Evolutionary conservation across 2,888 invertebrate genomes (phyloP).

Genomic region (Cartodere bifasciata): DNA sequence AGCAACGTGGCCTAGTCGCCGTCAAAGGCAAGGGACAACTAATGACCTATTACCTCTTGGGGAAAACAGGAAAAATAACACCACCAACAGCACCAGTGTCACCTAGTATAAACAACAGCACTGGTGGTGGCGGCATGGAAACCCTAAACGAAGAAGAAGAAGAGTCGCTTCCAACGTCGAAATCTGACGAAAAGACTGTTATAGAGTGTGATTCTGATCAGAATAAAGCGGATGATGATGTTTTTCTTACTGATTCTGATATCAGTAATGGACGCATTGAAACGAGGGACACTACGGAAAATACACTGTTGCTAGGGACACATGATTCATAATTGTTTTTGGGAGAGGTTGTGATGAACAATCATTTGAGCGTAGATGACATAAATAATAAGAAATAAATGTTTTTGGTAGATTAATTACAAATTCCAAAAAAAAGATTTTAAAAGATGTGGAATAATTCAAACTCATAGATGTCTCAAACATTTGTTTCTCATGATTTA

Average conservation of each 20-base stretch:
- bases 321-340: slow-evolving; percentile 20
- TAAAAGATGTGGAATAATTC: too few relatives aligned
- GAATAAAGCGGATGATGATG: slow-evolving; percentile 27
- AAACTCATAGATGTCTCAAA: too few relatives aligned
- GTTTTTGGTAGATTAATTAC: too few relatives aligned
- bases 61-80: slow-evolving; percentile 36
- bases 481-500: too few relatives aligned
- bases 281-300: slow-evolving; percentile 28
- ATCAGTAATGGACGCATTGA: slow-evolving; percentile 25
- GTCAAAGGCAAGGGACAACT: slow-evolving; percentile 96
- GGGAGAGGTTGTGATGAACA: too few relatives aligned
- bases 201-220: slow-evolving; percentile 28
- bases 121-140: slow-evolving; percentile 28
- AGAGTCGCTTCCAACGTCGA: slow-evolving; percentile 30
- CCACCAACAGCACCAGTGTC: slow-evolving; percentile 31
- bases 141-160: slow-evolving; percentile 35
- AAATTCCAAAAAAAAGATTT: too few relatives aligned
- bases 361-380: not conserved
- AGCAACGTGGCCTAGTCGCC: slow-evolving; percentile 85
- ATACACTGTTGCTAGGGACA: slow-evolving; percentile 27
- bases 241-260: slow-evolving; percentile 25
- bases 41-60: slow-evolving; percentile 83
- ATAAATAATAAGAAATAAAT: slow-evolving; percentile 1
- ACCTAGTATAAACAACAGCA: slow-evolving; percentile 21
- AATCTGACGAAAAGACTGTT: slow-evolving; percentile 32